Evolutionary conservation across 1,140 invertebrate species (phyloP).

Genomic region (Himalopsyche phryganea): DNA sequence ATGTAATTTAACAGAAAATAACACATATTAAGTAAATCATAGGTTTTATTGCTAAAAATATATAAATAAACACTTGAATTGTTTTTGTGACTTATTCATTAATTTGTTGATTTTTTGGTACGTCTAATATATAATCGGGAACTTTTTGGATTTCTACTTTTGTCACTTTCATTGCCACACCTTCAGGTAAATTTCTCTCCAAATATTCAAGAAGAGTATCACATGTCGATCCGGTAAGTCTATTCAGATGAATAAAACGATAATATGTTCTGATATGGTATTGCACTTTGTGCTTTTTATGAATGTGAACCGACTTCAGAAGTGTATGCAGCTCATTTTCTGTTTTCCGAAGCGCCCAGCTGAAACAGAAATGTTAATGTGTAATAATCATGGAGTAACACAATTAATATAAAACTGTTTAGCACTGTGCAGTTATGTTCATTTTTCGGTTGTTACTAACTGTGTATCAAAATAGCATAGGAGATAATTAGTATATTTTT

Average conservation of each 20-base stretch:
- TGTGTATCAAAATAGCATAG: too few relatives aligned
- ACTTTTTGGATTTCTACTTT: constrained; percentile 66
- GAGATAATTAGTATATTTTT: too few relatives aligned
- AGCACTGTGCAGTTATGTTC: too few relatives aligned
- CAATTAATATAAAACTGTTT: too few relatives aligned
- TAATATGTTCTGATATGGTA: constrained; percentile 96
- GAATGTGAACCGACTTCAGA: constrained; percentile 84
- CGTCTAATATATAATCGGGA: constrained; percentile 51
- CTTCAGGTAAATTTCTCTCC: constrained; percentile 95
- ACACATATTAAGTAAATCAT: neutral
- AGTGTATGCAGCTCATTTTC: constrained; percentile 74
- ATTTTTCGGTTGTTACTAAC: too few relatives aligned
- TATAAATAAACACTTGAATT: neutral
- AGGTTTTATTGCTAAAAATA: neutral
- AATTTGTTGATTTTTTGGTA: constrained; percentile 37
- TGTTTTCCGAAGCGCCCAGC: constrained; percentile 68
- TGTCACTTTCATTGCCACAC: constrained; percentile 91
- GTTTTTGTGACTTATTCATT: constrained; percentile 15
- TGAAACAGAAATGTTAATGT: constrained; percentile 43
- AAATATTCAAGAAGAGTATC: constrained; percentile 96
- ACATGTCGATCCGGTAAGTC: constrained; percentile 90
- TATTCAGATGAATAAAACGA: constrained; percentile 75
- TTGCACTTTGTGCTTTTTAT: constrained; percentile 93
- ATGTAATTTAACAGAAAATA: too few relatives aligned
- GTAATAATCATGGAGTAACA: too few relatives aligned